Base-by-base conservation (phyloP, 2,888 invertebrate species). In the Colletes collaris region DNA sequence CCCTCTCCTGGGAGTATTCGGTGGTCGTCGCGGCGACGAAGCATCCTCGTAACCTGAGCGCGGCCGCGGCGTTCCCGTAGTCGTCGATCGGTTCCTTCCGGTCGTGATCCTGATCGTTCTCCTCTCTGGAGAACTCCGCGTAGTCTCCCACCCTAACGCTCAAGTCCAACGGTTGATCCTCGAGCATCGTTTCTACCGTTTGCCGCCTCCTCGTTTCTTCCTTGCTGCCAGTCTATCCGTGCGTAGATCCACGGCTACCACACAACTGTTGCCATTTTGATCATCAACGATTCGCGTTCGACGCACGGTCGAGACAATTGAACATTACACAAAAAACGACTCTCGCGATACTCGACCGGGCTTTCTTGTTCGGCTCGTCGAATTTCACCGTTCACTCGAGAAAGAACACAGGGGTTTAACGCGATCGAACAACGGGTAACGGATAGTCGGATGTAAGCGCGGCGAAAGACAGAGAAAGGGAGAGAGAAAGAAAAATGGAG, bases 111-210 rank as follows among this genome's bases (percentile, higher is more conserved):
- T 79, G 81, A 87, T 94, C 93, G 55, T 94, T 93, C 89, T 94
- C 89, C 27, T 90, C 89, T 52, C 87, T 81, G 67, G 88, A 76
- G 60, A 88, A 86, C 85, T 92, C 92, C 56, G 92, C 90, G 84
- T 91, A 92, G 63, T 92, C 92, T 77, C 91, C 92, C 50, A 92
- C 91, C 72, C 94, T 93, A 59, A 96, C 95, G 87, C 97, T 96
- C 92, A 97, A 94, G 94, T 98, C 97, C 93, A 97, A 93, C 16
- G 97, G 97, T 78, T 95, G 95, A 86, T 96, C 96, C 85, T 95
- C 95, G 82, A 93, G 90, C 93, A 92, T 93, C 80, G 37, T 86
- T 59, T 37, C 60, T 58, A 50, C 27, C 65, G 62, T 66, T 65
- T 50, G 44, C 7, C 10, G 11, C 55, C 37, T 58, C 19, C 52